These are phyloP conservation scores for Drosophila nr. perissopoda DNA, from an alignment of 2,888 invertebrate species.

Conservation along the genomic window DNA sequence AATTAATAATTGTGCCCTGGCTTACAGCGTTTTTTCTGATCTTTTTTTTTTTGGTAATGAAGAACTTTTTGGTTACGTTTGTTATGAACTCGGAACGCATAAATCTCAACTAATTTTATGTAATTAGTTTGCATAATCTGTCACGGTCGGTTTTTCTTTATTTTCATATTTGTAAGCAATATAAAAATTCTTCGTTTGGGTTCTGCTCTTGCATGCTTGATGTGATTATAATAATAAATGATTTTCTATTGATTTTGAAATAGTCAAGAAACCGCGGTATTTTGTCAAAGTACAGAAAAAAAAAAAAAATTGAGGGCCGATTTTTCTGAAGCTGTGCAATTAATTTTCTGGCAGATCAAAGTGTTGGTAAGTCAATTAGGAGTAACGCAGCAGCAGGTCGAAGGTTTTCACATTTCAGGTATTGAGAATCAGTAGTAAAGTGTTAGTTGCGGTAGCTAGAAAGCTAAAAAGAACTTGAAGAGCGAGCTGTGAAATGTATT, in stretches of 20 bases:
- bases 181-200: slow-evolving; percentile 51
- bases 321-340: slow-evolving; percentile 40
- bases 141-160: slow-evolving; percentile 63
- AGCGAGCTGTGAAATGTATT: not conserved
- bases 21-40: slow-evolving; percentile 28
- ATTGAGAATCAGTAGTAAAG: slow-evolving; percentile 8
- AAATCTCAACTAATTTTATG: slow-evolving; percentile 77
- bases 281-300: slow-evolving; percentile 57
- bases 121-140: slow-evolving; percentile 80
- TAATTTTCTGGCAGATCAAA: slow-evolving; percentile 45
- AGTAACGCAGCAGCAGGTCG: slow-evolving; percentile 3
- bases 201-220: slow-evolving; percentile 58
- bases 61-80: slow-evolving; percentile 44
- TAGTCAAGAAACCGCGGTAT: slow-evolving; percentile 47
- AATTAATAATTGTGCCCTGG: slow-evolving; percentile 67
- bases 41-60: slow-evolving; percentile 19
- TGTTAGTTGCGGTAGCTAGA: slow-evolving; percentile 11
- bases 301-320: slow-evolving; percentile 3
- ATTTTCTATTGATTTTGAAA: slow-evolving; percentile 69
- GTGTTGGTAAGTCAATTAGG: slow-evolving; percentile 45
- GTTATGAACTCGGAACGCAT: slow-evolving; percentile 51
- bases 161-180: slow-evolving; percentile 48
- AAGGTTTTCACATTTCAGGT: slow-evolving; percentile 9
- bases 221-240: slow-evolving; percentile 75
- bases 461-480: not conserved